Conservation (phyloP, 2,888 invertebrate species). For the Smittia aterrima region DNA sequence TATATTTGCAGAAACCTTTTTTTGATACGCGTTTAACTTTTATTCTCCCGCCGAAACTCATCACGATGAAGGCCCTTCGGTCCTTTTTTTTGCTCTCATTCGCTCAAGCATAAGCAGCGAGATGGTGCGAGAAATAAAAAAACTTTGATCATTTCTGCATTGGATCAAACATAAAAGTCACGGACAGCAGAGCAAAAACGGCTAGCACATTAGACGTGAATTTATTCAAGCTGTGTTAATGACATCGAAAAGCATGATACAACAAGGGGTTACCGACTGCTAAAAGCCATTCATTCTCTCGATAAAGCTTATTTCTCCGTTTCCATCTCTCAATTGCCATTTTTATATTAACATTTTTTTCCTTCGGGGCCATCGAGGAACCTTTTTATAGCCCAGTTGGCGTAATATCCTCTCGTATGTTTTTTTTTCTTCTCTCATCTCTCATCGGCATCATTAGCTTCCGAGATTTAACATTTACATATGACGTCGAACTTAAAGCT, state of each 20-base stretch:
- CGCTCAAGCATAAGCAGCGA: background rate
- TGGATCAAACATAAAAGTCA: background rate
- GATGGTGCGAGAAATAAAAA: background rate
- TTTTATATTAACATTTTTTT: background rate
- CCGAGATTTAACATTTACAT: background rate
- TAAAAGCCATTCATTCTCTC: background rate
- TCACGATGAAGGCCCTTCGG: background rate
- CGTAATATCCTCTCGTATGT: background rate
- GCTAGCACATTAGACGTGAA: background rate
- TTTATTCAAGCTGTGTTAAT: slow-evolving; percentile 33
- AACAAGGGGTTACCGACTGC: background rate
- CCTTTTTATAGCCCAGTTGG: background rate
- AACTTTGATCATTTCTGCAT: slow-evolving; percentile 2
- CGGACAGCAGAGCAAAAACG: background rate
- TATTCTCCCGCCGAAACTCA: background rate
- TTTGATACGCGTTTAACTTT: slow-evolving; percentile 7
- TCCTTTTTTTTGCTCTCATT: background rate
- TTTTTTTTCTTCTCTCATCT: background rate
- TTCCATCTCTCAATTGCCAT: background rate
- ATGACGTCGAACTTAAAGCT: background rate
- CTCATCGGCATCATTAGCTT: slow-evolving; percentile 1
- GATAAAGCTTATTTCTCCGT: background rate
- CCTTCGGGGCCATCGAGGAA: background rate
- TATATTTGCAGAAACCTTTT: background rate
- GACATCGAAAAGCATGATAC: slow-evolving; percentile 11